Evolutionary conservation across 2,888 invertebrate genomes (phyloP).

Genomic region (Ophion obscuratus): DNA sequence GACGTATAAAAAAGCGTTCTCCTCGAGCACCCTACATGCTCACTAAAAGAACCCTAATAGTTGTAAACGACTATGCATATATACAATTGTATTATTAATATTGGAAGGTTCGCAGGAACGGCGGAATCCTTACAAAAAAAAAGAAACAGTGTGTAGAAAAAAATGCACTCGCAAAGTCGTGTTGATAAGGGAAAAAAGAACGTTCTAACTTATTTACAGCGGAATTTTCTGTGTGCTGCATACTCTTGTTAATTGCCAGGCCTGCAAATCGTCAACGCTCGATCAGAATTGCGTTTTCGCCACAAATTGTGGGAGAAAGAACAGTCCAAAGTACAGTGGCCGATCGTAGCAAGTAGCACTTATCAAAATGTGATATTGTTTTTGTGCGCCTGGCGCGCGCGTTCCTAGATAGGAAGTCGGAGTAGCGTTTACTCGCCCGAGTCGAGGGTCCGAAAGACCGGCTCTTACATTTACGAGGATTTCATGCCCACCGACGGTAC

Average conservation of each 20-base stretch:
- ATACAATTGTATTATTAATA: too few relatives aligned
- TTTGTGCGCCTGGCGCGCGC: constrained; percentile 59
- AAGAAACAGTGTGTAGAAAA: background rate
- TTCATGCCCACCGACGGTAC: constrained; percentile 99
- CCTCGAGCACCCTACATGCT: too few relatives aligned
- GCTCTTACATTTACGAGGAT: constrained; percentile 99
- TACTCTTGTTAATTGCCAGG: too few relatives aligned
- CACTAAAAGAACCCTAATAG: too few relatives aligned
- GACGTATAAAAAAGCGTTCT: too few relatives aligned
- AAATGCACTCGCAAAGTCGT: background rate
- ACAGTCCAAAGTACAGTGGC: background rate
- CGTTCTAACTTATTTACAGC: constrained; percentile 4
- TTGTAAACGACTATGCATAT: too few relatives aligned
- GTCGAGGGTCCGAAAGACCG: constrained; percentile 97
- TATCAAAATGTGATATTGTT: constrained; percentile 15
- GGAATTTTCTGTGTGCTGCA: background rate
- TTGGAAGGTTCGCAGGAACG: too few relatives aligned
- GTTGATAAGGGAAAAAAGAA: background rate
- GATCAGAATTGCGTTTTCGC: too few relatives aligned
- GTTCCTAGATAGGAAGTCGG: constrained; percentile 95
- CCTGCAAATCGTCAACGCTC: too few relatives aligned
- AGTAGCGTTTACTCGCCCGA: constrained; percentile 99
- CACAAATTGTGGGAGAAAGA: too few relatives aligned
- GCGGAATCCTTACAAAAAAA: background rate
- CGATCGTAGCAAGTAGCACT: background rate